phyloP scores from a whole-genome alignment of 2,888 invertebrate species.

The Stenodema calcarata region DNA sequence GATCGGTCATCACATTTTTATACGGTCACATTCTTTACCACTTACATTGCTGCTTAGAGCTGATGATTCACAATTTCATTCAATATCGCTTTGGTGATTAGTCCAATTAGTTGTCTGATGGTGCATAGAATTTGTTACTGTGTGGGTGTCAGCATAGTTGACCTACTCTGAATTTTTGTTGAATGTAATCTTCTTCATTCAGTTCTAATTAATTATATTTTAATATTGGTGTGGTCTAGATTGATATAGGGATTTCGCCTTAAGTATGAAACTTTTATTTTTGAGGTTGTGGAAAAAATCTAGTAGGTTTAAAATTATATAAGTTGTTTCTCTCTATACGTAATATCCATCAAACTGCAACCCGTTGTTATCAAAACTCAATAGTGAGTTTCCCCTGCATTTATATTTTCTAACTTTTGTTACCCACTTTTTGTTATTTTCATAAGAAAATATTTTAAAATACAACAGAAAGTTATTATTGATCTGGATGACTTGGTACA shows the following conservation, averaged over 20 bases:
- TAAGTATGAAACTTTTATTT: background rate
- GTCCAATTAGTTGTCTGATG: too few relatives aligned
- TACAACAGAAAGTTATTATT: background rate
- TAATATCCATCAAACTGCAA: background rate
- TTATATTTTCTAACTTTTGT: background rate
- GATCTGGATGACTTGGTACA: background rate
- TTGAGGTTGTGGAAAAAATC: background rate
- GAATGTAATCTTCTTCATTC: background rate
- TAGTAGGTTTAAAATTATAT: background rate
- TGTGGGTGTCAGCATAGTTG: too few relatives aligned
- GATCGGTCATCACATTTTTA: too few relatives aligned
- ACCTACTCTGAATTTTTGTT: too few relatives aligned
- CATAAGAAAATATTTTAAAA: background rate
- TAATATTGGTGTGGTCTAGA: slow-evolving; percentile 3
- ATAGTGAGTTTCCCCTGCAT: background rate
- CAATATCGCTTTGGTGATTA: too few relatives aligned
- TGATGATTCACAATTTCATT: too few relatives aligned
- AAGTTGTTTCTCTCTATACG: background rate
- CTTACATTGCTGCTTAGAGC: too few relatives aligned
- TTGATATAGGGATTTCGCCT: background rate
- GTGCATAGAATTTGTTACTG: too few relatives aligned
- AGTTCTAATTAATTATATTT: background rate
- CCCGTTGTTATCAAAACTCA: background rate
- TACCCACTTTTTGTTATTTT: slow-evolving; percentile 8
- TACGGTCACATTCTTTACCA: too few relatives aligned